Evolutionary conservation across 2,888 invertebrate genomes (phyloP), one percentile per base, ranked within the genome.

Genomic region (Agriopis aurantiaria): DNA sequence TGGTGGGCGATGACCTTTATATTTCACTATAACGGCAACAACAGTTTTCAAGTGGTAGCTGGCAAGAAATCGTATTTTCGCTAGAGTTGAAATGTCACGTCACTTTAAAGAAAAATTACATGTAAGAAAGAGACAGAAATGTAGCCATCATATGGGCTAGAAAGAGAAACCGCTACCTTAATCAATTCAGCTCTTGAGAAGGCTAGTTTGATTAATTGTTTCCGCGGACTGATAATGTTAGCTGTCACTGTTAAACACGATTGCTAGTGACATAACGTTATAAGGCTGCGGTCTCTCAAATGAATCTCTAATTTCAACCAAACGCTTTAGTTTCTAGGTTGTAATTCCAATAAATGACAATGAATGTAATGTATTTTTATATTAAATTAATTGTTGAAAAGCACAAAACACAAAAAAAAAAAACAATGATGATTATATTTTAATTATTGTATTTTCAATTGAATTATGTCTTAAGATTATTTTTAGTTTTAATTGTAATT

Each of bases 401-500:
- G 80, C 80, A 82, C 81, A 82, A 81, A 78, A 70, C 17, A 70
- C 45, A 71, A 74, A 49, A 78, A 71, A 41, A 53, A 71, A 67
- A 64, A 53, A 46, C 8, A 45, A 75, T 67, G 66, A 52, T 75
- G 72, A 71, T 72, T 75, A 71, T 75, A 71, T 75, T 76, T 70
- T 72, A 74, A 51, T 43, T 17, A 62, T 53, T 53, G 69, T 69
- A 77, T 77, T 76, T 75, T 72, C 75, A 78, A 80, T 75, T 78
- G 78, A 79, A 67, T 71, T 70, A 83, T 67, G 64, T 72, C 4
- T 58, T 77, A 77, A 75, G 69, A 68, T 71, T 78, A 73, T 76
- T 72, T 77, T 77, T 79, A 76, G 76, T 80, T 80, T 76, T 80
- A 80, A 75, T 80, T 14, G 41, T 45, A 57, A 82, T 82, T 82